phyloP scores from a whole-genome alignment of 2,797 vertebrate species.

The Falco concolor region DNA sequence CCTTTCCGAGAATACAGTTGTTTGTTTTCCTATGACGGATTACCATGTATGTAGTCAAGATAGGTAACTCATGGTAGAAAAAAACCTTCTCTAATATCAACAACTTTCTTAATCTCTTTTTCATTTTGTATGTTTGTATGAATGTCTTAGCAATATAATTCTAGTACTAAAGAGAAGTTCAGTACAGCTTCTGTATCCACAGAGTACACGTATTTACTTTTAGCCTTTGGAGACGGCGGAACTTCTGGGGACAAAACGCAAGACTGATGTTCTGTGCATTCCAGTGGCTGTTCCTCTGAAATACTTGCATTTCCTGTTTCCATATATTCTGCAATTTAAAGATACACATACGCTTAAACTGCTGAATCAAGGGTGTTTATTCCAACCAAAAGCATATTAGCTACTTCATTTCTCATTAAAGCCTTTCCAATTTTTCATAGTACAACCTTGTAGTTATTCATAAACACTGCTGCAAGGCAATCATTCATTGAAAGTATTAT shows the following conservation, averaged over 20 bases:
- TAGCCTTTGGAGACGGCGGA: constrained; percentile 86
- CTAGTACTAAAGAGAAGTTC: not conserved
- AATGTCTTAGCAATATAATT: not conserved
- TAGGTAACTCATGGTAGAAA: not conserved
- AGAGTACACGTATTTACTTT: constrained; percentile 80
- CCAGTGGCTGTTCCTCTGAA: constrained; percentile 80
- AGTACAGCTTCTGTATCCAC: not conserved
- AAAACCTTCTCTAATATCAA: not conserved
- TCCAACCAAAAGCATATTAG: not conserved
- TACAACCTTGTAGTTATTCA: not conserved
- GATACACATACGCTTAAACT: constrained; percentile 12
- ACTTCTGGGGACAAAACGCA: constrained; percentile 81
- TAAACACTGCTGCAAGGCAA: not conserved
- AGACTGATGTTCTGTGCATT: constrained; percentile 81
- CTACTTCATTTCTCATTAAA: not conserved
- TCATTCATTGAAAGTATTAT: not conserved
- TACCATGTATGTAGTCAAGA: not conserved
- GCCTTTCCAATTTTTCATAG: not conserved
- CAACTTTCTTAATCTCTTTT: not conserved
- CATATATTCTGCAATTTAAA: constrained; percentile 82
- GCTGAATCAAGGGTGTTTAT: not conserved
- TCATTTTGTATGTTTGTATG: not conserved
- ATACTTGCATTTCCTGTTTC: constrained; percentile 80
- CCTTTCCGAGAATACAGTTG: not conserved
- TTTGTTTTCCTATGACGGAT: not conserved